Base-by-base conservation (phyloP, 2,113 vertebrate genomes). In the Gadus macrocephalus region DNA sequence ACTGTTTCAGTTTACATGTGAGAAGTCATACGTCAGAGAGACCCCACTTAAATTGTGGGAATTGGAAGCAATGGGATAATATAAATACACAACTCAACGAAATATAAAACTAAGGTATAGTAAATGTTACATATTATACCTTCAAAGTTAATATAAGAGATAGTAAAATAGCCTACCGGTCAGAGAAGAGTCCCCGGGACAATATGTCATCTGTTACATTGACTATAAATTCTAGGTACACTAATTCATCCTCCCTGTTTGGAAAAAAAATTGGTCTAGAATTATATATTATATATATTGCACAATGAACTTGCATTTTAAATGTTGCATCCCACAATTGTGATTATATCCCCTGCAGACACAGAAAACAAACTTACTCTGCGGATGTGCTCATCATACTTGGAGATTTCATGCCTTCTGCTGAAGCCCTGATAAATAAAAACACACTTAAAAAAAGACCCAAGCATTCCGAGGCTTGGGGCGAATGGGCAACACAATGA, bases 191-290 rank as follows among this genome's bases (percentile, higher is more conserved):
- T 49, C 93, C 94, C 25, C 94, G 90, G 77, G 84, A 91, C 85
- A 98, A 90, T 84, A 99, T 95, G 62, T 98, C 95, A 75, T 95
- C 93, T 66, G 97, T 98, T 72, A 98, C 78, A 74, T 94, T 93
- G 83, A 94, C 91, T 79, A 99, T 93, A 82, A 98, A 98, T 78
- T 89, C 92, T 60, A 98, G 92, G 87, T 97, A 97, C 73, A 90
- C 76, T 49, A 96, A 80, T 79, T 98, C 95, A 78, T 98, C 95
- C 74, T 97, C 93, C 80, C 97, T 98, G 86, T 56, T 71, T 5
- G 91, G 82, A 83, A 85, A 73, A 73, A 11, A 38, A 4, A 69
- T 42, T 60, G 15, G 53, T 28, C 28, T 25, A 15, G 55, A n/a
- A 58, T 58, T 6, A n/a, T n/a, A n/a, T n/a, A n/a, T n/a, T n/a